Evolutionary conservation across 2,113 vertebrate genomes (phyloP), one percentile per base, ranked within the genome.

Genomic region (Alligator mississippiensis): DNA sequence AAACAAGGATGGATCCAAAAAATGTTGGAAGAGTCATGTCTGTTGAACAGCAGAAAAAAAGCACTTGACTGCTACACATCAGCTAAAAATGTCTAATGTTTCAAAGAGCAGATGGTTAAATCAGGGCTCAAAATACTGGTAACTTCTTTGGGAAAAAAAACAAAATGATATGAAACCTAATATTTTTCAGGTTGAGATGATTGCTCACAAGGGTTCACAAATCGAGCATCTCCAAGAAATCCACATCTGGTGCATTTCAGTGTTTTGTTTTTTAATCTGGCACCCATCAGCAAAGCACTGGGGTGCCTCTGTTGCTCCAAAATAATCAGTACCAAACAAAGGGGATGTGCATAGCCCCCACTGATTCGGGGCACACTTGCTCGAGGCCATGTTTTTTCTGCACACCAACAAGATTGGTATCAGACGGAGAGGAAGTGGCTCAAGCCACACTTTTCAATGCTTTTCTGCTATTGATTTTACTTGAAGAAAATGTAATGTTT

Each of bases 61-160:
- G 94, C 96, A 98, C 84, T 97, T 84, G 84, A 96, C 96, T 1
- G 89, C 96, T 96, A 94, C 72, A 89, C 84, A 84, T 85, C 86
- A 97, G 96, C 95, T 97, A 95, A 92, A 96, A 94, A 97, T 93
- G 91, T 97, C 94, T 95, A 93, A 97, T 97, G 97, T 96, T 97
- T 95, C 86, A 89, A 91, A 92, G 96, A 96, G 94, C 86, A 94
- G 97, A 98, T 97, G 97, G 97, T 98, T 98, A 97, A 97, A 86
- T 92, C 94, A 97, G 98, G 98, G 98, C 97, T 98, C 98, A 98
- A 98, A 96, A 98, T 96, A 97, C 96, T 96, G 96, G 79, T 83
- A 82, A 63, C 25, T 77, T 89, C 22, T 59, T 92, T 96, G 80
- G 47, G 47, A 94, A 87, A 89, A 94, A 90, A 85, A 18, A 80